A percentile compares a stretch with the other conserved stretches of the same genome.
Evolutionary conservation across 2,888 invertebrate genomes (phyloP).

Genomic region (Phyllotreta cruciferae): DNA sequence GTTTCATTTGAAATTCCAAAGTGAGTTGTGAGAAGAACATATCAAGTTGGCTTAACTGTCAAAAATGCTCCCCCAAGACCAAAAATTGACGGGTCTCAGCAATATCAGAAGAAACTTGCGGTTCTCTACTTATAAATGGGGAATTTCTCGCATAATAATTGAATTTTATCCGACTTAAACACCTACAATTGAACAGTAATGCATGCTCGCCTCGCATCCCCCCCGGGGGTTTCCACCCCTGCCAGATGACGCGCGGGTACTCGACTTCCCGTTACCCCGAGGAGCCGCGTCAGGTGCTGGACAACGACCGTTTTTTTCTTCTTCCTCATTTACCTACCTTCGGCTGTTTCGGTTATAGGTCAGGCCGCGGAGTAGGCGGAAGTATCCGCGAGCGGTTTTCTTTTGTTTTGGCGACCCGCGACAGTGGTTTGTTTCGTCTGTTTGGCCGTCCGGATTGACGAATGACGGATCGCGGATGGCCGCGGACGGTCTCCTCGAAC

Average conservation of each 20-base stretch:
- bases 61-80: too few species aligned
- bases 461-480: constrained; percentile 27
- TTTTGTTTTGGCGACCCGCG: constrained; percentile 25
- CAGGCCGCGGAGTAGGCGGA: constrained; percentile 31
- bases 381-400: constrained; percentile 28
- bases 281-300: constrained; percentile 23
- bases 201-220: neutral
- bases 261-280: constrained; percentile 4
- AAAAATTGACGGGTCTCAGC: too few species aligned
- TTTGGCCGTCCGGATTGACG: constrained; percentile 28
- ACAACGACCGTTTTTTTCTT: constrained; percentile 23
- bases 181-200: too few species aligned
- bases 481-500: neutral
- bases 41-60: too few species aligned
- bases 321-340: constrained; percentile 14
- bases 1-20: too few species aligned
- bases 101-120: too few species aligned
- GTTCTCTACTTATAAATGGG: too few species aligned
- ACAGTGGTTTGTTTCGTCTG: constrained; percentile 30
- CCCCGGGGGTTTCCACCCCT: constrained; percentile 2
- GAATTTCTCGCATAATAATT: too few species aligned
- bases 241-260: neutral
- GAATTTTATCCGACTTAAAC: too few species aligned
- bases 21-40: too few species aligned
- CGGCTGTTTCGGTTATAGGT: constrained; percentile 31